These are phyloP conservation scores for Alosa sapidissima DNA, from an alignment of 2,797 vertebrate genomes.

Conservation along the genomic window DNA sequence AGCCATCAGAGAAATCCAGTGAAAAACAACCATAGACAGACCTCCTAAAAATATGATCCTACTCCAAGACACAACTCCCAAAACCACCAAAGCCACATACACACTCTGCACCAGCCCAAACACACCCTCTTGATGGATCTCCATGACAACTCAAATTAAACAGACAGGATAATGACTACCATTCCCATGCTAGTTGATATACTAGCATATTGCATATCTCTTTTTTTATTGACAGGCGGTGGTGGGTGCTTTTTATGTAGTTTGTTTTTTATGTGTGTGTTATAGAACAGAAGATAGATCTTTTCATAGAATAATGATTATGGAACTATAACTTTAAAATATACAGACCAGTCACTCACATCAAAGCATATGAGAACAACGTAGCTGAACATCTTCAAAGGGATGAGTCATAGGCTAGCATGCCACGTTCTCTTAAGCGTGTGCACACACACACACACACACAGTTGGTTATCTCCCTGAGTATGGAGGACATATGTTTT, in stretches of 20 bases:
- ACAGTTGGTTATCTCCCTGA: neutral
- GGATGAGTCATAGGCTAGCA: neutral
- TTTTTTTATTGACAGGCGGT: neutral
- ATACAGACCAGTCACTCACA: neutral
- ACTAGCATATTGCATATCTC: neutral
- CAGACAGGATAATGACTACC: neutral
- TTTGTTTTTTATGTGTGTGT: neutral
- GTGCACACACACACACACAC: conserved; percentile 39
- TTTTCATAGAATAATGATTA: conserved; percentile 40
- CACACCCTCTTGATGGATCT: neutral
- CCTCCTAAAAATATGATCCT: neutral
- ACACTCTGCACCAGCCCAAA: conserved; percentile 19
- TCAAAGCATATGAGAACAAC: neutral
- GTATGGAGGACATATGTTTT: neutral
- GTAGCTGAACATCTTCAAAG: neutral
- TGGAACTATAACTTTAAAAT: neutral
- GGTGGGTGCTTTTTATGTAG: neutral
- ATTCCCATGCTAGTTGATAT: neutral
- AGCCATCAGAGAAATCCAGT: neutral
- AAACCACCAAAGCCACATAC: neutral
- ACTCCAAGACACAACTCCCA: neutral
- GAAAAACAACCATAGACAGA: neutral
- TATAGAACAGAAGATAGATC: conserved; percentile 25
- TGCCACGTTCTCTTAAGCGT: conserved; percentile 10
- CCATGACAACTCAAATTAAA: neutral